Base-by-base conservation (phyloP, 2,797 vertebrate species). In the Artibeus jamaicensis region DNA sequence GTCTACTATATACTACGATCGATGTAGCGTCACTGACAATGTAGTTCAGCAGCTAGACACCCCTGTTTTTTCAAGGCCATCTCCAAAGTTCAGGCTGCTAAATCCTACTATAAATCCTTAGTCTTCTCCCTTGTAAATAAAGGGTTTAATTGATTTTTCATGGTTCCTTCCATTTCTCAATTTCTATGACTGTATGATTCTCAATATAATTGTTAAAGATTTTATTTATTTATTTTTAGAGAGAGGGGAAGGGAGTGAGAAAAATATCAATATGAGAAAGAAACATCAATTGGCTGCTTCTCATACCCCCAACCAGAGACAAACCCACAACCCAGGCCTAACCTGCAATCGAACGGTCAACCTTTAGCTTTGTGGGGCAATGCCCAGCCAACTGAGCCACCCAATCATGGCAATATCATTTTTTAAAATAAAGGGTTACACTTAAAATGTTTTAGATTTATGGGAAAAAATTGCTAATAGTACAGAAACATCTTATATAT, bases 111-210 rank as follows among this genome's bases (percentile, higher is more conserved):
- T 44, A 55, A 68, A 91, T 29, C 59, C 19, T 77, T 8, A 48
- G 67, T 82, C 83, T 93, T 44, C 12, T 87, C 24, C 29, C 26
- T 68, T 67, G 8, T 76, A 53, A 88, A 81, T 42, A 82, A 73
- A 55, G 15, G 11, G 19, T n/a, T 92, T 95, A 76, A 77, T 42
- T 70, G 2, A n/a, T 24, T 76, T 97, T 96, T 88, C 84, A 79
- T 55, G 22, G 55, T 32, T 3, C 14, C 76, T 91, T 94, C 29
- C 22, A 50, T 50, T 95, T 91, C 21, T 12, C 10, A 74, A 39
- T 93, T 96, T 89, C 32, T 73, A 19, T 34, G n/a, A 86, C 14
- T 87, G 15, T 86, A 34, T 88, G n/a, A 87, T 37, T 93, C 29
- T 87, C 67, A 71, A 22, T 73, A n/a, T 44, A 11, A 37, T 32